phyloP scores from a whole-genome alignment of 1,140 invertebrate species.

The Reticulitermes speratus region DNA sequence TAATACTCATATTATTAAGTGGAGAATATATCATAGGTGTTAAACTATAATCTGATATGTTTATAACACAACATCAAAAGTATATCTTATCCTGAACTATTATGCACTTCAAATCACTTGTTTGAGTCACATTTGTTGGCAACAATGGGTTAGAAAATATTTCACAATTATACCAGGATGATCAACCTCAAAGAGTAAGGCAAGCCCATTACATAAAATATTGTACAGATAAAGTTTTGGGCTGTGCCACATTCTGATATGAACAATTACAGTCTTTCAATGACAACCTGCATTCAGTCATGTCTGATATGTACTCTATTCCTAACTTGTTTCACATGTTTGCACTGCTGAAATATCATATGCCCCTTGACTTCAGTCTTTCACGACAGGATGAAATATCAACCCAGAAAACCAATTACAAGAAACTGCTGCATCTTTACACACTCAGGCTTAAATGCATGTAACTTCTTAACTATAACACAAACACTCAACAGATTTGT shows the following conservation, averaged over 20 bases:
- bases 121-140: background rate
- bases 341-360: background rate
- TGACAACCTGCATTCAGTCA: constrained; percentile 6
- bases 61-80: too few species aligned
- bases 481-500: background rate
- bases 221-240: background rate
- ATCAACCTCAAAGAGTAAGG: background rate
- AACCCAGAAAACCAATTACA: background rate
- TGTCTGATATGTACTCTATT: constrained; percentile 19
- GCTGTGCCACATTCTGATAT: background rate
- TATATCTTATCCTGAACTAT: background rate
- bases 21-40: too few species aligned
- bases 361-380: background rate
- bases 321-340: background rate
- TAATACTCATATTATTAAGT: too few species aligned
- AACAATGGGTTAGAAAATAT: background rate
- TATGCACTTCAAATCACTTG: background rate
- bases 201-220: background rate
- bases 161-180: background rate
- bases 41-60: too few species aligned
- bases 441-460: background rate
- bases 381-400: background rate
- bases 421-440: background rate
- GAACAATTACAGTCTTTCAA: background rate
- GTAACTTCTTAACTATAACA: background rate